Evolutionary conservation across 2,113 vertebrate species (phyloP).

Genomic region (Archocentrus centrarchus): DNA sequence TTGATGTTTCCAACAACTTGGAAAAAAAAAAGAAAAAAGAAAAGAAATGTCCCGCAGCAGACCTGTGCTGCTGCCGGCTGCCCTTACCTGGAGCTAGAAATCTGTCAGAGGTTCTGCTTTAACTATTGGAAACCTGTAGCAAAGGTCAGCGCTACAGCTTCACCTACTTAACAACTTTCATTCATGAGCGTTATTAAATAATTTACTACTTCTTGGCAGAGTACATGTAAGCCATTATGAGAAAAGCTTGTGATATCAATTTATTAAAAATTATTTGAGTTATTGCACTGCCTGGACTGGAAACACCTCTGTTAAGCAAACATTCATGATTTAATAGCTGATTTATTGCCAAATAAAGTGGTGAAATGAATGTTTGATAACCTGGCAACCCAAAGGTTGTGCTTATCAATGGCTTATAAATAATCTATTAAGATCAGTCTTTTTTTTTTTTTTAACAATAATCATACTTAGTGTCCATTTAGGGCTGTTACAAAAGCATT

Average conservation of each 20-base stretch:
- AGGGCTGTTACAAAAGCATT: neutral
- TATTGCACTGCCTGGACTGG: neutral
- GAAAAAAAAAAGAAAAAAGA: neutral
- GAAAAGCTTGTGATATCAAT: neutral
- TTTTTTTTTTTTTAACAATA: neutral
- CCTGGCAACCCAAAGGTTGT: neutral
- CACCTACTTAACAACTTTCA: neutral
- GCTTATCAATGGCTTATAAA: neutral
- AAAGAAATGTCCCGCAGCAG: neutral
- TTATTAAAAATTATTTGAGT: neutral
- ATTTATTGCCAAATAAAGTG: neutral
- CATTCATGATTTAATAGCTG: neutral
- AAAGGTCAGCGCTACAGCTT: neutral
- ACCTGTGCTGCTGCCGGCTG: neutral
- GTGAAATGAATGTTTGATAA: neutral
- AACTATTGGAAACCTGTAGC: neutral
- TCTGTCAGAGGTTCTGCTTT: neutral
- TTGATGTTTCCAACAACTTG: neutral
- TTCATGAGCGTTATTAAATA: neutral
- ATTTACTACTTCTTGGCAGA: neutral
- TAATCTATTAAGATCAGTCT: accelerated
- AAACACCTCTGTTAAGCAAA: neutral
- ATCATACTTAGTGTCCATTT: neutral
- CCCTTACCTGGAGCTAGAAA: neutral
- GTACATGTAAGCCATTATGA: neutral